These are phyloP conservation scores for Polypterus bichir DNA, from an alignment of 2,113 vertebrate species.

Conservation along the genomic window DNA sequence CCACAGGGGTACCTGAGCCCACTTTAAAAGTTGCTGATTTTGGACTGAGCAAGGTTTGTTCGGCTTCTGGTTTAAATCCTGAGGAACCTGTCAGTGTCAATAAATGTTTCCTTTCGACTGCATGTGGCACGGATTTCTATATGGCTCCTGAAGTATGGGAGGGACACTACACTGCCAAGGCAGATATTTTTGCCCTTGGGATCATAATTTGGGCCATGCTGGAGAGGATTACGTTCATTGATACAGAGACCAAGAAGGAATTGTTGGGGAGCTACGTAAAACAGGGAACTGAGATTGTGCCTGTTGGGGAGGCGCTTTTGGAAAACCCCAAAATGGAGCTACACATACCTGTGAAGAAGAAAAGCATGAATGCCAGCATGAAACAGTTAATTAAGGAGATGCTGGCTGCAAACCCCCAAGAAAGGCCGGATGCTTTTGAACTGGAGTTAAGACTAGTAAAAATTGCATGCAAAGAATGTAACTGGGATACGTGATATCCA, in stretches of 20 bases:
- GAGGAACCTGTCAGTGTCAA: constrained; percentile 87
- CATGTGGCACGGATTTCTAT: constrained; percentile 91
- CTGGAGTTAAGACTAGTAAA: constrained; percentile 87
- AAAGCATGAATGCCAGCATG: constrained; percentile 86
- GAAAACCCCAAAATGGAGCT: constrained; percentile 96
- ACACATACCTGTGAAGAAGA: constrained; percentile 83
- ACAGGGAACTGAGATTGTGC: constrained; percentile 81
- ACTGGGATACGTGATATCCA: constrained; percentile 83
- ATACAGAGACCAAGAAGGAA: constrained; percentile 87
- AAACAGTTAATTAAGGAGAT: constrained; percentile 89
- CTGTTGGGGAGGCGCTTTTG: constrained; percentile 82
- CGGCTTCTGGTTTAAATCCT: constrained; percentile 68
- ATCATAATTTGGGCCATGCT: constrained; percentile 97
- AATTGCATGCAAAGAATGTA: constrained; percentile 87
- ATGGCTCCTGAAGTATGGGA: constrained; percentile 97
- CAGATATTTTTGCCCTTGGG: constrained; percentile 90
- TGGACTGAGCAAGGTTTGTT: constrained; percentile 89
- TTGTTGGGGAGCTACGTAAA: constrained; percentile 84
- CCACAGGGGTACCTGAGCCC: constrained; percentile 60
- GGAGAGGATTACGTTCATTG: constrained; percentile 87
- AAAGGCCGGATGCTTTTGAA: constrained; percentile 86
- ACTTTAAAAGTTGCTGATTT: constrained; percentile 92
- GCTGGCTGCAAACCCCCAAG: constrained; percentile 89
- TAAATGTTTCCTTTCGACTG: constrained; percentile 88
- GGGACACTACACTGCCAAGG: constrained; percentile 93